These are phyloP conservation scores for Homarus gammarus DNA, from an alignment of 2,888 invertebrate species.

Conservation along the genomic window DNA sequence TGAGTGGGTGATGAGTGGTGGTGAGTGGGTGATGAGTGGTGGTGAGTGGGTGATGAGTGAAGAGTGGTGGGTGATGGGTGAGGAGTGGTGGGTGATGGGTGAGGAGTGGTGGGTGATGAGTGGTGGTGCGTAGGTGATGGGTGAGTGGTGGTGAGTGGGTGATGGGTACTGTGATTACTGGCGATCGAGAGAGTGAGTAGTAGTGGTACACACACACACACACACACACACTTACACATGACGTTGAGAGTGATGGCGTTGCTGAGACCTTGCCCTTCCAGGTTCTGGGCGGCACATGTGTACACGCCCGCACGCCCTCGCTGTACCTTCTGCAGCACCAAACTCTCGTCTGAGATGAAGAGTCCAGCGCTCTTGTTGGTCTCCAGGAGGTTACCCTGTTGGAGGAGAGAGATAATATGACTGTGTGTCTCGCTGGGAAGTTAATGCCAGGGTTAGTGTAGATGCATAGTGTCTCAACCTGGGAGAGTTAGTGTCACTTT, in stretches of 20 bases:
- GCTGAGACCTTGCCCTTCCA: constrained; percentile 77
- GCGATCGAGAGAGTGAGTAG: background rate
- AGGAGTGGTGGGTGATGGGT: too few species aligned
- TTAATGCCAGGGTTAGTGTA: background rate
- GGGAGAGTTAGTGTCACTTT: too few species aligned
- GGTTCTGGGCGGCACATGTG: constrained; percentile 77
- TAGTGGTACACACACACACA: background rate
- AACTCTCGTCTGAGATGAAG: constrained; percentile 54
- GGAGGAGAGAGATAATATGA: background rate
- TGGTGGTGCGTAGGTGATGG: background rate
- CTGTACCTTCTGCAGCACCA: constrained; percentile 77
- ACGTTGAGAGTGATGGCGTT: constrained; percentile 75
- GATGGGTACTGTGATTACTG: background rate
- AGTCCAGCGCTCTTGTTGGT: constrained; percentile 36
- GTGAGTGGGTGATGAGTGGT: too few species aligned
- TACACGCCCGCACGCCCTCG: constrained; percentile 77
- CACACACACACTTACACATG: constrained; percentile 75
- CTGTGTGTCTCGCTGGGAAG: background rate
- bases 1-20: too few species aligned
- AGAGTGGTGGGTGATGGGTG: too few species aligned
- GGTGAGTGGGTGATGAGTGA: too few species aligned
- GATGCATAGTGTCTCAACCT: too few species aligned
- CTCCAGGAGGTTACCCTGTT: constrained; percentile 18
- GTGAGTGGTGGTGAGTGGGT: background rate
- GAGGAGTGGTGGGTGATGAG: too few species aligned